These are phyloP conservation scores for Araneus ventricosus DNA, from an alignment of 1,140 invertebrate species.

Conservation along the genomic window DNA sequence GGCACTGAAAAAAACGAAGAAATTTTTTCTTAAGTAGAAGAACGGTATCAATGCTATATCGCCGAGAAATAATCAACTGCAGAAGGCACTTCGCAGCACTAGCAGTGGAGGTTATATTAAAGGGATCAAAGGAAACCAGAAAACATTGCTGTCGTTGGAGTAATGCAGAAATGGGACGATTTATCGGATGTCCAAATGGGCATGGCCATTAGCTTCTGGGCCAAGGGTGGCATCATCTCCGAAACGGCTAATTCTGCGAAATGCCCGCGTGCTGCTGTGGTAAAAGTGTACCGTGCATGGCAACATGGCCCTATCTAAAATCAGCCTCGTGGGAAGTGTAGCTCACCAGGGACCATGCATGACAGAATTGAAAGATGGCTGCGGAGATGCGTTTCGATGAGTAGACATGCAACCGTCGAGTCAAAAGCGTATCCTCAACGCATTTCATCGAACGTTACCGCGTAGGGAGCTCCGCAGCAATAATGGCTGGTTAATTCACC, in stretches of 20 bases:
- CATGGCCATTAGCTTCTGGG: neutral
- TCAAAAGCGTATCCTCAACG: neutral
- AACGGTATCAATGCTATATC: too few relatives aligned
- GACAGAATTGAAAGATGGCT: neutral
- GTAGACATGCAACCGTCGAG: neutral
- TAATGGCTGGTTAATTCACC: neutral
- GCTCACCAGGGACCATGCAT: neutral
- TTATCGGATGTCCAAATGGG: neutral
- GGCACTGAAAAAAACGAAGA: too few relatives aligned
- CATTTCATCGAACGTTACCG: neutral
- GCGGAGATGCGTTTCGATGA: neutral
- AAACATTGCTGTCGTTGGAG: too few relatives aligned
- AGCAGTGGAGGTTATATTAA: too few relatives aligned
- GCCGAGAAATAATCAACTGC: too few relatives aligned
- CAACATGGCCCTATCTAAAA: neutral
- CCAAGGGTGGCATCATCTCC: neutral
- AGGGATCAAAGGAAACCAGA: too few relatives aligned
- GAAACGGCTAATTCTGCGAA: neutral
- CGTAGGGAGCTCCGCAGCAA: neutral
- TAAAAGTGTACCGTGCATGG: neutral
- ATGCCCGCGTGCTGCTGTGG: neutral
- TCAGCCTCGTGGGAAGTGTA: neutral
- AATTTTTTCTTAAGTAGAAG: too few relatives aligned
- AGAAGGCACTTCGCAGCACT: too few relatives aligned
- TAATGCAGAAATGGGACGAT: too few relatives aligned